These are phyloP conservation scores for Scaptomyza reducta DNA, from an alignment of 2,888 invertebrate species.

Conservation along the genomic window DNA sequence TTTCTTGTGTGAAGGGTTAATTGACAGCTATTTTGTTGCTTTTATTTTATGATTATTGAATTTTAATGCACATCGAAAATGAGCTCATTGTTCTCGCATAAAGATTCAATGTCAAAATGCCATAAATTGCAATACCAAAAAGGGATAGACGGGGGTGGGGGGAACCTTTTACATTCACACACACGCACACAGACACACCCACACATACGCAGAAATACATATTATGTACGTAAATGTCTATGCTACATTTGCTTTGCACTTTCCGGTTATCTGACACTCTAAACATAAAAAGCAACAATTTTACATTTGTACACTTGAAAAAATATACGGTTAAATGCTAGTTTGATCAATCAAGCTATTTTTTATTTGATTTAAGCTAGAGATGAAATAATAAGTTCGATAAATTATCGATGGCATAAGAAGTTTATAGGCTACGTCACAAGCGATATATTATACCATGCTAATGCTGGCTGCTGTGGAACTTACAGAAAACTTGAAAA, in stretches of 20 bases:
- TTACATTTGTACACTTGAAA: slow-evolving; percentile 3
- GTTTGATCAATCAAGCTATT: no score
- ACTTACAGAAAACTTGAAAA: no score
- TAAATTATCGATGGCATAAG: no score
- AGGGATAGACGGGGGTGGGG: background rate
- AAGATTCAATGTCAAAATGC: slow-evolving; percentile 73
- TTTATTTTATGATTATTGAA: slow-evolving; percentile 82
- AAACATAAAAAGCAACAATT: slow-evolving; percentile 23
- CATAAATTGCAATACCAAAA: slow-evolving; percentile 52
- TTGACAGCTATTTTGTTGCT: slow-evolving; percentile 44
- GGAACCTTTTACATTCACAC: slow-evolving; percentile 29
- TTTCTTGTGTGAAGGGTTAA: slow-evolving; percentile 52
- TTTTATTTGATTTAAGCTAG: no score
- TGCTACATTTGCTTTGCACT: slow-evolving; percentile 65
- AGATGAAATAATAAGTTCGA: no score
- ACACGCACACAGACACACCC: slow-evolving; percentile 13
- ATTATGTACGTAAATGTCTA: slow-evolving; percentile 37
- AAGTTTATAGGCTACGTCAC: no score
- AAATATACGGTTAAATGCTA: no score
- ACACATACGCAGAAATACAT: slow-evolving; percentile 39
- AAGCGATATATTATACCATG: no score
- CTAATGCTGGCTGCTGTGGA: no score
- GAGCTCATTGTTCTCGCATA: slow-evolving; percentile 56
- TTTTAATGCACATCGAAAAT: slow-evolving; percentile 82
- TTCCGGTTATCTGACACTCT: slow-evolving; percentile 32